Base-by-base conservation (phyloP, 1,140 invertebrate genomes). In the Ridgeia piscesae region DNA sequence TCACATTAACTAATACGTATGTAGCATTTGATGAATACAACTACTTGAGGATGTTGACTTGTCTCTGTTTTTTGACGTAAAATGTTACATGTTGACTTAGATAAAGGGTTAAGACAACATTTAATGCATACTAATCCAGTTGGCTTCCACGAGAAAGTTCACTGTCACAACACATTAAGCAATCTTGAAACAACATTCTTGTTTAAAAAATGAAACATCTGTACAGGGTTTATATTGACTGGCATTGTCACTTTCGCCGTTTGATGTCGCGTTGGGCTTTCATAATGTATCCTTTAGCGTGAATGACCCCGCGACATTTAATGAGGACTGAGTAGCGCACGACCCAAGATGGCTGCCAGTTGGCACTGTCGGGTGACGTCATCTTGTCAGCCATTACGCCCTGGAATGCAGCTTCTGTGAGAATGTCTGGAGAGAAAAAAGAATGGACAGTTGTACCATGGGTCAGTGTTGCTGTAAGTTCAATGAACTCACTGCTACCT, bases 271-370 rank as follows among this genome's bases (percentile, higher is more conserved):
- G 93, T 17, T 91, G 91, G 8, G 94, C 94, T 50, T 94, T 94
- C 34, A 97, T 94, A 77, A 98, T 96, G 93, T 97, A 99, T 21
- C 98, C 98, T 95, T 99, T 99, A 42, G 97, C 97, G 4, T 98
- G 97, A 48, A 99, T 96, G 31, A 99, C 98, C 27, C 98, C 98
- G 91, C 98, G 97, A 95, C 98, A 98, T 94, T 98, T 98, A 0
- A 99, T 97, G 94, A 99, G 97, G 0, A 98, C 97, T 94, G 98
- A 98, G 95, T 98, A 99, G 92, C 98, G 96, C 77, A 97, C 96
- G 21, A 92, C 91, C 91, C 91, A 92, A 14, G 33, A 34, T 34
- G 88, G 50, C 58, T 92, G 9, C 91, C 91, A 92, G 91, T 89
- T 92, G 2, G 34, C 33, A 14, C 33, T 33, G 48, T 92, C 91